Evolutionary conservation across 2,113 vertebrate species (phyloP).

Genomic region (Perccottus glenii): DNA sequence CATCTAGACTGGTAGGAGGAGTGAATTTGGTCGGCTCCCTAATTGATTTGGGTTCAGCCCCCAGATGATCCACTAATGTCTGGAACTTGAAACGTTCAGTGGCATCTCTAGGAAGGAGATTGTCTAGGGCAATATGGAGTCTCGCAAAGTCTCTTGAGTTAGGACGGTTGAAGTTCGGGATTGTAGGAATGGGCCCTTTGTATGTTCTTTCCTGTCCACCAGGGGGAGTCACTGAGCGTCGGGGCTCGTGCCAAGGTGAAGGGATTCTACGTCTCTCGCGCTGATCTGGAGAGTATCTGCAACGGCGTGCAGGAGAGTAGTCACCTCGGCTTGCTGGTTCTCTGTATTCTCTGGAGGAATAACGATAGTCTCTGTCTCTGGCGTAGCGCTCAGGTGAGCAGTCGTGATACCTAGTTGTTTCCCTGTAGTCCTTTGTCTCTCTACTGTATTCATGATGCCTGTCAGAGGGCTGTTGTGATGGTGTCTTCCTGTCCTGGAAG

Average conservation of each 20-base stretch:
- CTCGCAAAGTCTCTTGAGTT: neutral
- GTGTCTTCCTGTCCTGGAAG: too few relatives aligned
- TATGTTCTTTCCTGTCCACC: neutral
- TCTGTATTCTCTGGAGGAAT: neutral
- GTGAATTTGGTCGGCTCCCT: too few relatives aligned
- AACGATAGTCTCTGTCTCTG: too few relatives aligned
- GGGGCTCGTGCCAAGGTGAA: neutral
- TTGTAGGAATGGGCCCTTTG: neutral
- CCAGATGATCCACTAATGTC: neutral
- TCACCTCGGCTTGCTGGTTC: neutral
- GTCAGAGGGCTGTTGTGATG: too few relatives aligned
- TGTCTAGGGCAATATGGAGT: neutral
- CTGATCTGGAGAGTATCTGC: too few relatives aligned
- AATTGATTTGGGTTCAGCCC: neutral
- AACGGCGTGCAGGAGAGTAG: too few relatives aligned
- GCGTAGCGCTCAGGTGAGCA: neutral
- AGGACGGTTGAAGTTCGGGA: neutral
- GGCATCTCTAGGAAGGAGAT: neutral
- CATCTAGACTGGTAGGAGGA: too few relatives aligned
- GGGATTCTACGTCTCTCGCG: neutral
- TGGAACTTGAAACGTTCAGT: slow-evolving; percentile 1
- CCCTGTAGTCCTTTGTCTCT: neutral
- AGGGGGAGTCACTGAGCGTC: neutral
- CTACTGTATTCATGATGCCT: too few relatives aligned
- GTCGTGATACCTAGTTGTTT: neutral